Evolutionary conservation across 2,797 vertebrate genomes (phyloP).

Genomic region (Tiaroga cobitis): DNA sequence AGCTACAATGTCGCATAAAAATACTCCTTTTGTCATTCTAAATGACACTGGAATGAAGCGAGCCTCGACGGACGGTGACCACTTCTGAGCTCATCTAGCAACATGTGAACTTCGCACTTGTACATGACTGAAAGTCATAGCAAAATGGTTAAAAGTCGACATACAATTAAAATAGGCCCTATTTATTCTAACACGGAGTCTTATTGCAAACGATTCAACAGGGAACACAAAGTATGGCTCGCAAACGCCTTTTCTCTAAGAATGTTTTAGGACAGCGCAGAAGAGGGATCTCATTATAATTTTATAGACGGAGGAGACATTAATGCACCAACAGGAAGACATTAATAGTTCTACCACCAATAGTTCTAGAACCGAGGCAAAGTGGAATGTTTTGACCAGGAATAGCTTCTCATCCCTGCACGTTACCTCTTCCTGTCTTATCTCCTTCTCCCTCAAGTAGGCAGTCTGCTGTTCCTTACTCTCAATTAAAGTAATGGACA

Average conservation of each 20-base stretch:
- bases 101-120: background rate
- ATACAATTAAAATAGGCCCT: background rate
- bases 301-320: background rate
- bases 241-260: background rate
- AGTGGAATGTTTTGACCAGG: slow-evolving; percentile 35
- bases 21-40: slow-evolving; percentile 25
- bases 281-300: background rate
- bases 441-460: slow-evolving; percentile 39
- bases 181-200: background rate
- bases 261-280: background rate
- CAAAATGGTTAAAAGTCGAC: background rate
- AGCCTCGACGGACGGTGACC: background rate
- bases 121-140: background rate
- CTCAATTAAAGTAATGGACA: slow-evolving; percentile 63
- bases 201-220: background rate
- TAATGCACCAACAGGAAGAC: slow-evolving; percentile 4
- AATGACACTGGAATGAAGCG: slow-evolving; percentile 21
- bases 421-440: slow-evolving; percentile 20
- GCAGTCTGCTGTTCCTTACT: slow-evolving; percentile 52
- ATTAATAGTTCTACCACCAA: background rate
- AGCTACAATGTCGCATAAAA: slow-evolving; percentile 21
- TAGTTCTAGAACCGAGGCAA: background rate
- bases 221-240: background rate
- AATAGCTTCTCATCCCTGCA: slow-evolving; percentile 26
- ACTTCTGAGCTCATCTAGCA: background rate